phyloP scores from a whole-genome alignment of 1,140 invertebrate species.

The Tetragonula clypearis region DNA sequence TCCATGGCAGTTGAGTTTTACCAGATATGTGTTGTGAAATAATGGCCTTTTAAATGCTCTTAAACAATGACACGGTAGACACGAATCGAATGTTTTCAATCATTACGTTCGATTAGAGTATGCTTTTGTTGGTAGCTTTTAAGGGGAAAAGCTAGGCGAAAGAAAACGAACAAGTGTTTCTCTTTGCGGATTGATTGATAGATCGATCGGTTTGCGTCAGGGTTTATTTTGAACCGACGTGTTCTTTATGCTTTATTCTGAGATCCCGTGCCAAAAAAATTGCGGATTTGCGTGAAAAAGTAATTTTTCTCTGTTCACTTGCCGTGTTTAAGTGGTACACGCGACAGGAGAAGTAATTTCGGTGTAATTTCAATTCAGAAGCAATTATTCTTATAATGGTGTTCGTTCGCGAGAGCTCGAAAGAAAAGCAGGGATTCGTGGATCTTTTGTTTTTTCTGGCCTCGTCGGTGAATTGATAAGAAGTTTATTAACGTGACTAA shows the following conservation, averaged over 20 bases:
- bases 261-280: slow-evolving; percentile 43
- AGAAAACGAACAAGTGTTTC: slow-evolving; percentile 46
- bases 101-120: background rate
- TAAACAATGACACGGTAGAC: background rate
- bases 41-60: background rate
- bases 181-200: slow-evolving; percentile 56
- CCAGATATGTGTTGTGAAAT: background rate
- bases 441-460: background rate
- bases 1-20: background rate
- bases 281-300: slow-evolving; percentile 18
- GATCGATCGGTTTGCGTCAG: slow-evolving; percentile 59
- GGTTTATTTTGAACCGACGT: slow-evolving; percentile 52
- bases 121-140: slow-evolving; percentile 19
- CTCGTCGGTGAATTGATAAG: background rate
- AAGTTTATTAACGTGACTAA: background rate
- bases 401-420: background rate
- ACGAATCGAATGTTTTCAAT: background rate
- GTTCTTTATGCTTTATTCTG: slow-evolving; percentile 47
- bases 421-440: too few relatives aligned
- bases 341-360: background rate
- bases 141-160: slow-evolving; percentile 2
- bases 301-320: background rate
- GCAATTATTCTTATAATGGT: background rate
- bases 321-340: background rate
- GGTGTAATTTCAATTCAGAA: background rate